Conservation (phyloP, 2,113 vertebrate genomes). For the Cephalopholis sonnerati region DNA sequence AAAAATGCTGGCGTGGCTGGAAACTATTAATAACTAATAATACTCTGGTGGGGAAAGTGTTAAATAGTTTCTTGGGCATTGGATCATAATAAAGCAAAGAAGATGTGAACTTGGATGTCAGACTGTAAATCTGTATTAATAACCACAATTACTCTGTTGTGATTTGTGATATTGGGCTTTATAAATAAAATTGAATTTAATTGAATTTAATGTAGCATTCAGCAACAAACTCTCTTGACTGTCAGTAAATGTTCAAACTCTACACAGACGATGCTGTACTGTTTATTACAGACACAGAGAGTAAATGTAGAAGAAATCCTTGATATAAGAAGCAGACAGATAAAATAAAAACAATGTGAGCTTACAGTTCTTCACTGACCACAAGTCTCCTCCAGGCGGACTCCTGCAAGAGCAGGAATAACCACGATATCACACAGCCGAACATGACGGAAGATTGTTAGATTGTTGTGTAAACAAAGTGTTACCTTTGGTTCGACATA, state of each 20-base stretch:
- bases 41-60: no score
- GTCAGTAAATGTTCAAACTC: not conserved
- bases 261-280: constrained; percentile 19
- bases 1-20: no score
- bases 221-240: not conserved
- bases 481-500: not conserved
- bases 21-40: no score
- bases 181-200: no score
- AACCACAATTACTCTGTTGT: no score
- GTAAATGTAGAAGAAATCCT: not conserved
- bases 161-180: no score
- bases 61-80: no score
- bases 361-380: constrained; percentile 69
- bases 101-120: no score
- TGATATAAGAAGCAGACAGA: not conserved
- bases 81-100: no score
- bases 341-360: not conserved
- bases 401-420: constrained; percentile 37
- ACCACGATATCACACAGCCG: not conserved
- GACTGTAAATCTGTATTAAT: no score
- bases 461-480: not conserved
- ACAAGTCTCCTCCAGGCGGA: constrained; percentile 7
- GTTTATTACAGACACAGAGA: not conserved
- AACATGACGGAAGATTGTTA: not conserved
- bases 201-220: no score